Evolutionary conservation across 2,888 invertebrate genomes (phyloP), one percentile per base, ranked within the genome.

Genomic region (Teleogryllus oceanicus): DNA sequence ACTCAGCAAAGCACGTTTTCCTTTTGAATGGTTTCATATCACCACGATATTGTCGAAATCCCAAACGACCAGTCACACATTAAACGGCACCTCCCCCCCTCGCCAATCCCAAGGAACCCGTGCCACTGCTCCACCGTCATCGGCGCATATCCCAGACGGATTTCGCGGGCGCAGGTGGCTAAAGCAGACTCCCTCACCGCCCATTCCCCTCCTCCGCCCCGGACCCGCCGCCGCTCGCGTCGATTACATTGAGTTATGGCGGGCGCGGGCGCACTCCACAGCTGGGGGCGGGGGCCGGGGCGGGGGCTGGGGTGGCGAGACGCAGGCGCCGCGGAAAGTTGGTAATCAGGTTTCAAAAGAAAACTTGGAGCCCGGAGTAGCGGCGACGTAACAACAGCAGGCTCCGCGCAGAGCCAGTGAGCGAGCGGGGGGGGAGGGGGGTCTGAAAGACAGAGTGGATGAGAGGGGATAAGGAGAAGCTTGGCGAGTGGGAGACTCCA

Each of bases 171-270:
- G 37, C 37, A 37, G 37, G 37, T 37, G 37, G 37, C 37, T 37
- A 37, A 37, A 37, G 37, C 37, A 37, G 37, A 37, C 37, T 37
- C 37, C 37, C 37, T 37, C 37, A 8, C 37, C 37, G 37, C 37
- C 37, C 37, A 4, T 5, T 4, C 5, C 37, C 37, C 37, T 8
- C 37, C 37, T 37, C 37, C 37, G 8, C 37, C 37, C 37, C 37
- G 37, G 37, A 37, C 37, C 37, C 37, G n/a, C 62, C 62, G 62
- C 16, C 62, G 62, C n/a, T 62, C 62, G 62, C 62, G 62, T 62
- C 62, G 62, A 62, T 62, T 62, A 62, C 62, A 62, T 62, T 62
- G 62, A 62, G 62, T 62, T 62, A 62, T 62, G n/a, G 62, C 62
- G 13, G 37, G 37, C 62, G n/a, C 62, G 16, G 62, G 62, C 62